Base-by-base conservation (phyloP, 30 jellyfish, hydroid and myxozoan species). In the Clytia hemisphaerica region DNA sequence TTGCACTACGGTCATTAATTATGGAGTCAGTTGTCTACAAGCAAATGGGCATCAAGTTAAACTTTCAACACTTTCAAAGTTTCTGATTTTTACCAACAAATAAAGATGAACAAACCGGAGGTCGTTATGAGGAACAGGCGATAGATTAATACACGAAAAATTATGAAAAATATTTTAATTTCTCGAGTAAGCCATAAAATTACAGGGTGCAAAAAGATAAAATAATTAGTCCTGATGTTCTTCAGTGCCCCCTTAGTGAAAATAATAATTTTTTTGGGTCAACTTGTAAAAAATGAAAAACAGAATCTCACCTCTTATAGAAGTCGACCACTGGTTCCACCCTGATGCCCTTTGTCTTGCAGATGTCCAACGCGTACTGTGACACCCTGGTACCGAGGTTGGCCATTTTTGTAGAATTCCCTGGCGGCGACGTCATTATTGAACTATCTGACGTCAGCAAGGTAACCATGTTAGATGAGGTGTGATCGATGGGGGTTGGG, bases 361-460 rank as follows among this genome's bases (percentile, higher is more conserved):
- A 87, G n/a, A 69, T 63, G 10, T 74, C 94, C 49, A 79, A 66
- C 19, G 93, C 88, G 28, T 61, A 87, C 12, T 83, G 80, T 0
- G 88, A 72, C 1, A 87, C 58, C 4, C 97, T 92, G 29, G 97
- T 87, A 6, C 97, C 97, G 33, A 84, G 75, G 51, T 82, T 68
- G 34, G 77, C 82, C 14, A 77, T 28, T 30, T 79, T 46, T 37
- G 79, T 89, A n/a, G n/a, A n/a, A 21, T 53, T 67, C 10, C 83
- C 42, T 54, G 30, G 57, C 54, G 61, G 40, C 29, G 71, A 28
- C 27, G 30, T 24, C n/a, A n/a, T n/a, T n/a, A n/a, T n/a, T n/a
- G n/a, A n/a, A n/a, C n/a, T n/a, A 19, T 75, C 81, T 2, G 95
- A 44, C 34, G 95, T 82, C 60, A 91, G 77, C 37, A 91, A 37